Evolutionary conservation across 2,113 vertebrate genomes (phyloP).

Genomic region (Gymnobelideus leadbeateri): DNA sequence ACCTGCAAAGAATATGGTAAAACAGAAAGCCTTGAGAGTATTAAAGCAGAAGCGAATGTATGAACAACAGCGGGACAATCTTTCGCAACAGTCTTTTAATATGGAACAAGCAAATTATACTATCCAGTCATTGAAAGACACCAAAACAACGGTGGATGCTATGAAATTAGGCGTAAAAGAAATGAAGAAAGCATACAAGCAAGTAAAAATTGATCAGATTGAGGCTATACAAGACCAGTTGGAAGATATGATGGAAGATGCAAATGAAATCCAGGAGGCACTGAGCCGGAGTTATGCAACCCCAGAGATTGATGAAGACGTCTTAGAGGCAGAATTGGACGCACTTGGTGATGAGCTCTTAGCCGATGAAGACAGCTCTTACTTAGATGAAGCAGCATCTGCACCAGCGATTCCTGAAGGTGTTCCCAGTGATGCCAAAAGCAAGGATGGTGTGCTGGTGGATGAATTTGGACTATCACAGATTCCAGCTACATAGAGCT

Average conservation of each 20-base stretch:
- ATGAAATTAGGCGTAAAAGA: too few relatives aligned
- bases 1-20: constrained; percentile 99
- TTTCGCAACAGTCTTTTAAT: too few relatives aligned
- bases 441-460: constrained; percentile 97
- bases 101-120: too few relatives aligned
- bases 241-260: constrained; percentile 99
- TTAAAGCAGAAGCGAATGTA: constrained; percentile 98
- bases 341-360: constrained; percentile 96
- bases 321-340: constrained; percentile 97
- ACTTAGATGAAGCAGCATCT: constrained; percentile 94
- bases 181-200: too few relatives aligned
- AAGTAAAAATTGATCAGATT: too few relatives aligned
- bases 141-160: too few relatives aligned
- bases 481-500: constrained; percentile 94
- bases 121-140: too few relatives aligned
- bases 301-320: constrained; percentile 97
- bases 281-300: constrained; percentile 97
- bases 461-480: constrained; percentile 98
- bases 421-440: constrained; percentile 91
- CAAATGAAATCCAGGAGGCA: constrained; percentile 95
- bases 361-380: constrained; percentile 96
- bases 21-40: constrained; percentile 97
- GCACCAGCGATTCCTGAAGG: constrained; percentile 96
- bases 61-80: too few relatives aligned
- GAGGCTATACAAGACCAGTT: constrained; percentile 97